phyloP scores from a whole-genome alignment of 1,140 invertebrate species.

The Zeugodacus cucurbitae region DNA sequence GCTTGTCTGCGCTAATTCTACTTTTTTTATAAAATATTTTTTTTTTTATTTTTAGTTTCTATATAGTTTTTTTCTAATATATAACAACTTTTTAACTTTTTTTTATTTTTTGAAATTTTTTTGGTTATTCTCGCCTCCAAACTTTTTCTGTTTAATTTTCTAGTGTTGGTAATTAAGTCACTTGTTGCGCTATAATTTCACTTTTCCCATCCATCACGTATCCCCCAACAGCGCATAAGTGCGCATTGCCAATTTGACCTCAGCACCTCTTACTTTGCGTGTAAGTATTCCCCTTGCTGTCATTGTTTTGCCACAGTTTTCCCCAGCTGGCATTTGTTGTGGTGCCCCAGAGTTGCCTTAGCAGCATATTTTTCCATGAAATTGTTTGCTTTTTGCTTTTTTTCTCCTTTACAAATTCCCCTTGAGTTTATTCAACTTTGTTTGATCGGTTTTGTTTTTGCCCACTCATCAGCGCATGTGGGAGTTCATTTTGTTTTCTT shows the following conservation, averaged over 20 bases:
- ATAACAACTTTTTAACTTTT: not conserved
- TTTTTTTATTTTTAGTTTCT: not conserved
- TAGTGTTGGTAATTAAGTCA: conserved; percentile 7
- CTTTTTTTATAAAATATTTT: not conserved
- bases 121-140: not conserved
- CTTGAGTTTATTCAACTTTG: conserved; percentile 27
- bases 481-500: not conserved
- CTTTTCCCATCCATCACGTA: not conserved
- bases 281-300: not conserved
- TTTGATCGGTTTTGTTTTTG: conserved; percentile 8
- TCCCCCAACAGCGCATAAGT: not conserved
- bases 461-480: not conserved
- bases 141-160: not conserved
- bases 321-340: not conserved
- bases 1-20: not conserved
- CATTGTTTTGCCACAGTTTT: not conserved
- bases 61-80: not conserved
- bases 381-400: not conserved
- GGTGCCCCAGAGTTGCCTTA: not conserved
- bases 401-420: not conserved
- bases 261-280: not conserved
- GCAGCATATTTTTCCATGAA: not conserved
- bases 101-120: not conserved
- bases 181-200: conserved; percentile 10
- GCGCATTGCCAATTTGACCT: not conserved